Evolutionary conservation across 2,797 vertebrate genomes (phyloP), one percentile per base, ranked within the genome.

Genomic region (Acridotheres tristis): DNA sequence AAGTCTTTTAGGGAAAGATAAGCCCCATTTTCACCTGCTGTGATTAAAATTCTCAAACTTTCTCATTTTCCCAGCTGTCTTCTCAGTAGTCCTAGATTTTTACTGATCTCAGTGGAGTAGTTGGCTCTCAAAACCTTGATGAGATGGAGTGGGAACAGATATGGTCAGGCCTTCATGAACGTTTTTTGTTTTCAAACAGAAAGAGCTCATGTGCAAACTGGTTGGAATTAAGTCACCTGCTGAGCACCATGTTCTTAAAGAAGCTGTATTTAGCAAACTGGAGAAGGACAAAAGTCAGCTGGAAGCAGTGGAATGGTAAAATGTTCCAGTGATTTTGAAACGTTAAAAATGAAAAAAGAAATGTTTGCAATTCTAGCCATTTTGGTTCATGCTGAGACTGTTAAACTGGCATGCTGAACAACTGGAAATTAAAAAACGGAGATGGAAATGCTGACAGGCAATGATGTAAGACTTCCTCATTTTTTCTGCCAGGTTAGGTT

Each of bases 251-350:
- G 94, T 96, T 25, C 98, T 99, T 78, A 98, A 98, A 95, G 98
- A 98, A 66, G 98, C 98, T 2, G 97, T 99, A 5, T 98, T 97
- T 55, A 96, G 96, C 48, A 98, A 96, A 66, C 84, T 99, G 16
- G 98, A 92, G 47, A 97, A 95, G 71, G 98, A 99, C 47, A 96
- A 97, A 50, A 97, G 88, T 63, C 98, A 98, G 76, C 97, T 99
- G 98, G 98, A 99, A 45, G 97, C 97, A 8, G 97, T 98, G 54
- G 98, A 98, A 97, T 98, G 98, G 99, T 99, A 97, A 97, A 94
- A 72, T 47, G 58, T 65, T 85, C 16, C 21, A 36, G 20, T 40
- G 30, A 17, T 69, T 90, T 67, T 68, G 73, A 27, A 75, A 20
- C 12, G 23, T 67, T 11, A 38, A 54, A 51, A 65, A 48, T 47